Evolutionary conservation across 2,797 vertebrate species (phyloP).

Genomic region (Sebastes iracundus): DNA sequence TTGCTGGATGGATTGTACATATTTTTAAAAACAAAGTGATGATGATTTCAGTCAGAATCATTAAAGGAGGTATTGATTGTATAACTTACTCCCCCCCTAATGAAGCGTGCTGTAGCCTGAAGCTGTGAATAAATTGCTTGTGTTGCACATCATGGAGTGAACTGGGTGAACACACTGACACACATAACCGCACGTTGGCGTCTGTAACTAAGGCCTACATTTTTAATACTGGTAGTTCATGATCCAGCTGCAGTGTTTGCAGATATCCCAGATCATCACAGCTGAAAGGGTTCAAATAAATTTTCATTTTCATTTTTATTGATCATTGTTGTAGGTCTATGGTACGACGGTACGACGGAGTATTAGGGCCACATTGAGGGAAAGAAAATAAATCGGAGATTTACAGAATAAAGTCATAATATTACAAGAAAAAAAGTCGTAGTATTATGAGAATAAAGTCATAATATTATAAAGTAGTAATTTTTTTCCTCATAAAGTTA

Average conservation of each 20-base stretch:
- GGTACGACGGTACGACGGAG: too few relatives aligned
- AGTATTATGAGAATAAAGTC: too few relatives aligned
- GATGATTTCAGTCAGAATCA: not conserved
- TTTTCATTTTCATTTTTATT: too few relatives aligned
- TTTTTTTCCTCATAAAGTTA: too few relatives aligned
- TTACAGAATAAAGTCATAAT: too few relatives aligned
- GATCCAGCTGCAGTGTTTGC: not conserved
- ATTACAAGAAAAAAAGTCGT: too few relatives aligned
- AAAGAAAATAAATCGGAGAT: too few relatives aligned
- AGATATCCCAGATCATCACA: not conserved
- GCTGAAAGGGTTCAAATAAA: too few relatives aligned
- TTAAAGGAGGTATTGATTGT: slow-evolving; percentile 22
- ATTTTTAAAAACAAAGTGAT: not conserved
- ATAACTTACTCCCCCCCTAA: slow-evolving; percentile 1
- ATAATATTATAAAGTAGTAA: too few relatives aligned
- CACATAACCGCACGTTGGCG: slow-evolving; percentile 20
- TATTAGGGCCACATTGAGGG: too few relatives aligned
- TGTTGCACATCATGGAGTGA: slow-evolving; percentile 17
- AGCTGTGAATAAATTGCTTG: slow-evolving; percentile 39
- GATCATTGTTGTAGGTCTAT: too few relatives aligned
- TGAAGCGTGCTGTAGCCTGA: slow-evolving; percentile 40
- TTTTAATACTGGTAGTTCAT: not conserved
- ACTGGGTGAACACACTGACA: slow-evolving; percentile 54
- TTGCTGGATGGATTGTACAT: not conserved
- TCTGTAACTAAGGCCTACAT: not conserved